Evolutionary conservation across 2,797 vertebrate genomes (phyloP).

Genomic region (Pogoniulus pusillus): DNA sequence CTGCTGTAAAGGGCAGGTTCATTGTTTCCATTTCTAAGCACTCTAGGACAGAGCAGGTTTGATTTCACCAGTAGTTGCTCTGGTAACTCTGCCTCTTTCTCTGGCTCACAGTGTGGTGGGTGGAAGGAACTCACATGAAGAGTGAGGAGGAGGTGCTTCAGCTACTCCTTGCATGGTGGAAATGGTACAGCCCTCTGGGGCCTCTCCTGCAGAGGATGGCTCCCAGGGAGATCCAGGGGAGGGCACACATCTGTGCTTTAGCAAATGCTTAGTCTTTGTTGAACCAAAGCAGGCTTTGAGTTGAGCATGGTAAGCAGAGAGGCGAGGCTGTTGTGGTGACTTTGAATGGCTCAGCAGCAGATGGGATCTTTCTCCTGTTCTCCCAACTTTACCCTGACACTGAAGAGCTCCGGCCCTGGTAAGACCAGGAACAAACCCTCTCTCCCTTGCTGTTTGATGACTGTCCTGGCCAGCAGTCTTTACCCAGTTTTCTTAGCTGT

Average conservation of each 20-base stretch:
- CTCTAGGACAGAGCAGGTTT: background rate
- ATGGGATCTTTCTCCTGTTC: background rate
- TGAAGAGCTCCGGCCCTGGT: background rate
- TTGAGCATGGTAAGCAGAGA: background rate
- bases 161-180: background rate
- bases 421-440: background rate
- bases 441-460: background rate
- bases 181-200: background rate
- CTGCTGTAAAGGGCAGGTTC: background rate
- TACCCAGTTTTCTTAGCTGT: too few species aligned
- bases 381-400: background rate
- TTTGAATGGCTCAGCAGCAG: background rate
- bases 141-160: background rate
- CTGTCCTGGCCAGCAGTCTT: background rate
- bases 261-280: background rate
- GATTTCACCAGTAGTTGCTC: background rate
- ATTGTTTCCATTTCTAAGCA: background rate
- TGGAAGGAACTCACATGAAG: rapidly evolving
- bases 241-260: background rate
- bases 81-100: background rate
- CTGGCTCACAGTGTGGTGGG: rapidly evolving
- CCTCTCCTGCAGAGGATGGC: background rate
- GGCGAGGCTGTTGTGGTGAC: background rate
- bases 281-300: background rate
- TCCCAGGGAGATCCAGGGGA: background rate